Evolutionary conservation across 2,113 vertebrate species (phyloP).

Genomic region (Catharus fuscescens): DNA sequence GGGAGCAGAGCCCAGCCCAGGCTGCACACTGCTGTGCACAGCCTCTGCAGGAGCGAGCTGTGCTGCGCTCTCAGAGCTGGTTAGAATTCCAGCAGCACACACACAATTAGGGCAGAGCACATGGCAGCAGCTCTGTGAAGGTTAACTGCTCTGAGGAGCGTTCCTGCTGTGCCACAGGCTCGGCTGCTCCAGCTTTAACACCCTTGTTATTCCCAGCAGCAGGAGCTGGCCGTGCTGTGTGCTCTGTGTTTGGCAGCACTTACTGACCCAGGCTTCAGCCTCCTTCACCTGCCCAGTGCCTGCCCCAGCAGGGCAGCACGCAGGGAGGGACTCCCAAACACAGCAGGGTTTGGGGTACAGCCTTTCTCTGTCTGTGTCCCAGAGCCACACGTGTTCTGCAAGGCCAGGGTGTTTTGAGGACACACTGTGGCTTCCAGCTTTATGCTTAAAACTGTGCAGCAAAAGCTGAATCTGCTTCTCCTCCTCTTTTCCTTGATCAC

Average conservation of each 20-base stretch:
- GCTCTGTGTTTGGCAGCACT: neutral
- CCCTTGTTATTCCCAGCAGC: neutral
- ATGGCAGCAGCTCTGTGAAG: neutral
- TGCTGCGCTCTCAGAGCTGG: accelerated
- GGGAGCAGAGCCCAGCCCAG: neutral
- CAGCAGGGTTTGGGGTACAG: neutral
- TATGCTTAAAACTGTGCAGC: neutral
- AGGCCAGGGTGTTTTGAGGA: neutral
- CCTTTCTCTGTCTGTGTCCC: accelerated
- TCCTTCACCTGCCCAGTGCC: neutral
- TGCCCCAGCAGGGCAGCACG: neutral
- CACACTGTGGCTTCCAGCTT: neutral
- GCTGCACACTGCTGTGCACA: neutral
- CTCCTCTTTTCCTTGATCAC: neutral
- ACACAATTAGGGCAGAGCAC: neutral
- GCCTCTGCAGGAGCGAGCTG: neutral
- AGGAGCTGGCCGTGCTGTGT: accelerated
- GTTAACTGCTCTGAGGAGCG: neutral
- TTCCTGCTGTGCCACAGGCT: neutral
- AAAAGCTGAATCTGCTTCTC: neutral
- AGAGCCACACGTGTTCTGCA: neutral
- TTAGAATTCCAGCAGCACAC: neutral
- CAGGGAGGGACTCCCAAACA: neutral
- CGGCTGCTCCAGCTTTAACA: neutral
- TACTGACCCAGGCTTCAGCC: accelerated